A percentile compares a stretch with the other conserved stretches of the same genome.
phyloP scores from a whole-genome alignment of 2,797 vertebrate species.

The Lateolabrax maculatus region DNA sequence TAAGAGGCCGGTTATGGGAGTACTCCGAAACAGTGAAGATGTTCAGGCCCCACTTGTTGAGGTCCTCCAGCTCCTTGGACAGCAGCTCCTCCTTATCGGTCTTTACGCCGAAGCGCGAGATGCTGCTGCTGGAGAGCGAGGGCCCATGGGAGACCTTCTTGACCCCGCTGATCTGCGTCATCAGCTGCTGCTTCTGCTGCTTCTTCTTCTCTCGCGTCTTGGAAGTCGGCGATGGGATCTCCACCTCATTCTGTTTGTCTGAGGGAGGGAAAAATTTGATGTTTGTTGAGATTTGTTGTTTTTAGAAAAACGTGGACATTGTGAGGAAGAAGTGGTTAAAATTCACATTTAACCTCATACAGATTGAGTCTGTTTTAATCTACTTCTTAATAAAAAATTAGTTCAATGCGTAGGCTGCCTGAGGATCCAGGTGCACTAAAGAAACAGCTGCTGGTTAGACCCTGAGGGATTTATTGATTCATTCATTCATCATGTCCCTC shows the following conservation, averaged over 20 bases:
- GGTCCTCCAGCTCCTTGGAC: constrained; percentile 97
- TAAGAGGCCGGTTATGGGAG: constrained; percentile 94
- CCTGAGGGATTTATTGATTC: constrained; percentile 36
- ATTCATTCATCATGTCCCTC: constrained; percentile 53
- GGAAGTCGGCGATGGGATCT: constrained; percentile 96
- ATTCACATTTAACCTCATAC: background rate
- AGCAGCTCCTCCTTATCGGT: constrained; percentile 96
- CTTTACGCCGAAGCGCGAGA: constrained; percentile 95
- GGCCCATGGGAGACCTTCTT: constrained; percentile 97
- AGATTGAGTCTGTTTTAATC: constrained; percentile 4
- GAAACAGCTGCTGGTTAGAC: constrained; percentile 46
- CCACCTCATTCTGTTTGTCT: constrained; percentile 99
- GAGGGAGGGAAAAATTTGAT: background rate
- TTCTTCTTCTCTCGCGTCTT: constrained; percentile 98
- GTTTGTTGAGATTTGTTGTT: background rate
- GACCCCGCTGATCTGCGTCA: constrained; percentile 99
- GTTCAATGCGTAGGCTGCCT: background rate
- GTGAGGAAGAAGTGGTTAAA: background rate
- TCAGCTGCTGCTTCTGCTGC: constrained; percentile 93
- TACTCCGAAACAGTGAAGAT: constrained; percentile 97
- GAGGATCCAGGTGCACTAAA: constrained; percentile 26
- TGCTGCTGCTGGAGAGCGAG: constrained; percentile 93
- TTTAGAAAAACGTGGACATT: background rate
- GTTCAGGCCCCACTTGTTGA: constrained; percentile 99
- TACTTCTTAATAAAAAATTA: background rate